These are phyloP conservation scores for Biston stratarius DNA, from an alignment of 2,888 invertebrate species.

Conservation along the genomic window DNA sequence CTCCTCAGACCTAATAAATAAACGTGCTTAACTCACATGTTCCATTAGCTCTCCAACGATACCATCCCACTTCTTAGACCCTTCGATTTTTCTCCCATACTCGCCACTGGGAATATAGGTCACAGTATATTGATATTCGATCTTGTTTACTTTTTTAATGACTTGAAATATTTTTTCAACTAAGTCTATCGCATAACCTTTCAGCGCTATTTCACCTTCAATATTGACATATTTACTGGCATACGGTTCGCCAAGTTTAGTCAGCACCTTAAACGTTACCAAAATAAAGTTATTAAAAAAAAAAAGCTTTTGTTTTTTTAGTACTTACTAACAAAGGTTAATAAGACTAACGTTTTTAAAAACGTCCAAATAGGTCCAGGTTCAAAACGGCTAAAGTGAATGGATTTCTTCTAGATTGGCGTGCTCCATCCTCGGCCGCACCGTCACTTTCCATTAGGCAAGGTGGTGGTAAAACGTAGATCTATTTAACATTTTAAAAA, in stretches of 20 bases:
- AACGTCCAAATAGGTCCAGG: too few relatives aligned
- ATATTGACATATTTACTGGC: conserved; percentile 56
- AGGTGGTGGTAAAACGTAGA: too few relatives aligned
- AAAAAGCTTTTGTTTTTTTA: too few relatives aligned
- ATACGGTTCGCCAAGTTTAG: conserved; percentile 65
- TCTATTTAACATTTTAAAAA: too few relatives aligned
- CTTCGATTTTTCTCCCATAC: conserved; percentile 89
- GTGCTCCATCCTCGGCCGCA: too few relatives aligned
- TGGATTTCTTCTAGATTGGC: too few relatives aligned
- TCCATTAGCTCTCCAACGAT: conserved; percentile 91
- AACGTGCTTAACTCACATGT: conserved; percentile 80
- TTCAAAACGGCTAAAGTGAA: too few relatives aligned
- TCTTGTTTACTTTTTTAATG: conserved; percentile 58
- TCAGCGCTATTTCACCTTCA: conserved; percentile 78
- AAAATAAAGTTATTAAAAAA: background rate
- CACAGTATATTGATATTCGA: conserved; percentile 87
- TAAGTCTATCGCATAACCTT: conserved; percentile 95
- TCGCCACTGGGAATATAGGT: conserved; percentile 88
- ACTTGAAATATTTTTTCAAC: conserved; percentile 89
- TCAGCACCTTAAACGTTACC: conserved; percentile 87
- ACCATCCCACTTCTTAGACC: conserved; percentile 92
- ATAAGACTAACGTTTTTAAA: too few relatives aligned
- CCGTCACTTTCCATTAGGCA: too few relatives aligned
- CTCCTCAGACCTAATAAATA: too few relatives aligned
- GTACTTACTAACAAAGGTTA: too few relatives aligned